Evolutionary conservation across 1,140 invertebrate genomes (phyloP).

Genomic region (Lepidurus arcticus): DNA sequence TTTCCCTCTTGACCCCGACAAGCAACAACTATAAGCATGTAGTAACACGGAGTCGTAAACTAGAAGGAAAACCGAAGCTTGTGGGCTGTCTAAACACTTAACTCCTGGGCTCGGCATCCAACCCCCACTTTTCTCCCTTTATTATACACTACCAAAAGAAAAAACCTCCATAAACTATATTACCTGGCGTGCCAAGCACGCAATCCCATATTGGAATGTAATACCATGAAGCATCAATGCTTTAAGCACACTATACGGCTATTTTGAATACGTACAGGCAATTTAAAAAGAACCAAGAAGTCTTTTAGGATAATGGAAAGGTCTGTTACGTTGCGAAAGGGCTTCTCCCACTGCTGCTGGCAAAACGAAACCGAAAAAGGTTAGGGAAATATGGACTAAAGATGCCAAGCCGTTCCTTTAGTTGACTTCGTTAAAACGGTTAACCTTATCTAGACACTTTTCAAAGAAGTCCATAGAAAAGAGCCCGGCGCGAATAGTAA

Average conservation of each 20-base stretch:
- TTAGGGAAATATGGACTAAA: neutral
- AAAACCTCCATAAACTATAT: constrained; percentile 16
- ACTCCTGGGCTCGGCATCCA: constrained; percentile 8
- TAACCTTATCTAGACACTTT: neutral
- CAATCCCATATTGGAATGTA: constrained; percentile 19
- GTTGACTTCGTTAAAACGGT: neutral
- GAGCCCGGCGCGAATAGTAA: neutral
- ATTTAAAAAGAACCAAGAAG: neutral
- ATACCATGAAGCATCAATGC: neutral
- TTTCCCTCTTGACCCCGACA: constrained; percentile 3
- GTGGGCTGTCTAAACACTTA: constrained; percentile 15
- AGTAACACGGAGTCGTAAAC: constrained; percentile 18
- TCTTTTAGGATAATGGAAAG: constrained; percentile 20
- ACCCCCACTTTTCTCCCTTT: constrained; percentile 14
- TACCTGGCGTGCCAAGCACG: constrained; percentile 7
- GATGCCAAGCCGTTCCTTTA: neutral
- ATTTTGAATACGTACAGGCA: neutral
- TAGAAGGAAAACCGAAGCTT: constrained; percentile 10
- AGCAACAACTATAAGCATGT: constrained; percentile 12
- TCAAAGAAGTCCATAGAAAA: neutral
- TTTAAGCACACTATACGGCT: neutral
- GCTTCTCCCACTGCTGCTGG: neutral
- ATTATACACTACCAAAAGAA: neutral
- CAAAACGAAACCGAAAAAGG: neutral
- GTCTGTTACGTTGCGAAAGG: neutral